These are phyloP conservation scores for Tyto alba DNA, from an alignment of 2,113 vertebrate genomes.

Conservation along the genomic window DNA sequence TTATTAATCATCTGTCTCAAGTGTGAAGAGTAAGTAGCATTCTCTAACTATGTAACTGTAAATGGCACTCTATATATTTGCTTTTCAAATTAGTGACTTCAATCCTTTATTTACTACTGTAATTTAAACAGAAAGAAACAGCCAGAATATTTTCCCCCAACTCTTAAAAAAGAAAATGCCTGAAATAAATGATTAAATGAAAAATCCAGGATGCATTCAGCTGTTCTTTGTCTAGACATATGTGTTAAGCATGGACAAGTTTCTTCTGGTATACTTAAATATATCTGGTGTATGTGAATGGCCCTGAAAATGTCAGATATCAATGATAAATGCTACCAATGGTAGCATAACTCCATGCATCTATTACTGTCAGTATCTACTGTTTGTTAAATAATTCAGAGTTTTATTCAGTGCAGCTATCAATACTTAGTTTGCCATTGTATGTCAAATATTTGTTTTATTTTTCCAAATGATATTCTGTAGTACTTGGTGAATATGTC, in stretches of 20 bases:
- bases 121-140: not conserved
- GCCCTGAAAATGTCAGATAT: not conserved
- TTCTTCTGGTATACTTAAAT: not conserved
- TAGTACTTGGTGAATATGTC: not conserved
- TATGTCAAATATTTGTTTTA: not conserved
- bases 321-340: not conserved
- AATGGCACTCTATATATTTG: not conserved
- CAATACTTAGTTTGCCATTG: not conserved
- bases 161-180: not conserved
- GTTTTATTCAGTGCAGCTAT: not conserved
- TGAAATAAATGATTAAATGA: not conserved
- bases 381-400: not conserved
- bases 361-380: not conserved
- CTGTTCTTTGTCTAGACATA: not conserved
- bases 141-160: not conserved
- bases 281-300: not conserved
- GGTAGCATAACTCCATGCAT: not conserved
- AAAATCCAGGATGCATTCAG: not conserved
- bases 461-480: not conserved
- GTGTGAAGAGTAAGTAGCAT: not conserved
- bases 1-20: not conserved
- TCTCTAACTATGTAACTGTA: not conserved
- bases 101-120: not conserved
- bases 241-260: not conserved
- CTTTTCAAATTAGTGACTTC: not conserved